Evolutionary conservation across 1,140 invertebrate species (phyloP), one percentile per base, ranked within the genome.

Genomic region (Euwallacea similis): DNA sequence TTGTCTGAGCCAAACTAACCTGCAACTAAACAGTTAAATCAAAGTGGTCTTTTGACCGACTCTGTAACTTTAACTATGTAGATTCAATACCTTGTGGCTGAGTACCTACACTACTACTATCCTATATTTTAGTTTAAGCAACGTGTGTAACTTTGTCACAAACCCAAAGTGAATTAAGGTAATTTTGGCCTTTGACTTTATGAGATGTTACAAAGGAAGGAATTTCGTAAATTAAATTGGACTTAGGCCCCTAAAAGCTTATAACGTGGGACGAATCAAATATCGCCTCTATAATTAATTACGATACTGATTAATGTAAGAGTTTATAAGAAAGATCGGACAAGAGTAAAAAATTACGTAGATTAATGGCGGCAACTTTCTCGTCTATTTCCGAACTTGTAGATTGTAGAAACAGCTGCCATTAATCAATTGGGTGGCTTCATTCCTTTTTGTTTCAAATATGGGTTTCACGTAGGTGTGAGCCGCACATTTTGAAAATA

Each of bases 331-430:
- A 66, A 66, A 66, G n/a, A 66, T 66, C 63, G 47, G 47, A 42
- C 21, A 66, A 66, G 16, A 66, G 13, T 13, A 43, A 67, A 67
- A 59, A 67, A 67, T 59, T 69, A 69, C 66, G 11, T 61, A 61
- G 66, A 69, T 69, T 59, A 61, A 69, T 69, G 66, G 66, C 42
- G 16, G 54, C 56, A 67, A 56, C 41, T 67, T 67, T 67, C 53
- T 62, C 66, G 56, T 53, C 66, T 42, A 61, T 59, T 53, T 42
- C 42, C 55, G 33, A 69, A 58, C 56, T 69, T 58, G 55, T 59
- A 59, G 56, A 69, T 69, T 47, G 63, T 66, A 66, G 63, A 66
- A 66, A 66, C 56, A 53, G 44, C 50, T 53, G 47, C 44, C 66
- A 69, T 69, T 69, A 69, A 69, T 69, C 66, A 69, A 55, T 16